Base-by-base conservation (phyloP, 2,113 vertebrate genomes). In the Ancistrus triradiatus region DNA sequence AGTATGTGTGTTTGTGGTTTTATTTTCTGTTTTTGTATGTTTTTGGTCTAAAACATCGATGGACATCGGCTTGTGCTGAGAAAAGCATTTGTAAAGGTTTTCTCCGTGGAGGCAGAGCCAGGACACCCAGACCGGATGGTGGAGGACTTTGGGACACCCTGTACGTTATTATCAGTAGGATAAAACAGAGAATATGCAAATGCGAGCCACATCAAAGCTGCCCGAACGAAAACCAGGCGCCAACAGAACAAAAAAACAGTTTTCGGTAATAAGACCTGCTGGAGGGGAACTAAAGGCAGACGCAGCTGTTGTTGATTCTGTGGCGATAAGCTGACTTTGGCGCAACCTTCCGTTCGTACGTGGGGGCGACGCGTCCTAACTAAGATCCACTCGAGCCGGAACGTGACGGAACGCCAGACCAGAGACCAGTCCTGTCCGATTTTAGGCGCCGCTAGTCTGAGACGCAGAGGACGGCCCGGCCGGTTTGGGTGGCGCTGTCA, bases 271-370 rank as follows among this genome's bases (percentile, higher is more conserved):
- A 86, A 90, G 85, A 86, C 79, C 69, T 62, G 86, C 87, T 77
- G 2, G 56, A 69, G 85, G 87, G 68, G 40, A 77, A 80, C 78
- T 80, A 69, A 71, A 82, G 84, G 84, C 85, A 79, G 81, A 79
- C 85, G 81, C 56, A 79, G 73, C 83, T 86, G 85, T 82, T 86
- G 85, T 87, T 87, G 85, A 89, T 88, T 87, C 85, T 87, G 81
- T 88, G 85, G 85, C 79, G 84, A 87, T 88, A 86, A 85, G 85
- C 85, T 85, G 78, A 83, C 85, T 84, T 87, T 87, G 87, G 84
- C 85, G 84, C 86, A 74, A 77, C 75, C 49, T 85, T 85, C 83
- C 87, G 82, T 87, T 81, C 82, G 86, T 85, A 87, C 83, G 84
- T 72, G 86, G 77, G 78, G 86, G 80, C 75, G 78, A 71, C 84